Base-by-base conservation (phyloP, 2,888 invertebrate species). In the Melieria picta region DNA sequence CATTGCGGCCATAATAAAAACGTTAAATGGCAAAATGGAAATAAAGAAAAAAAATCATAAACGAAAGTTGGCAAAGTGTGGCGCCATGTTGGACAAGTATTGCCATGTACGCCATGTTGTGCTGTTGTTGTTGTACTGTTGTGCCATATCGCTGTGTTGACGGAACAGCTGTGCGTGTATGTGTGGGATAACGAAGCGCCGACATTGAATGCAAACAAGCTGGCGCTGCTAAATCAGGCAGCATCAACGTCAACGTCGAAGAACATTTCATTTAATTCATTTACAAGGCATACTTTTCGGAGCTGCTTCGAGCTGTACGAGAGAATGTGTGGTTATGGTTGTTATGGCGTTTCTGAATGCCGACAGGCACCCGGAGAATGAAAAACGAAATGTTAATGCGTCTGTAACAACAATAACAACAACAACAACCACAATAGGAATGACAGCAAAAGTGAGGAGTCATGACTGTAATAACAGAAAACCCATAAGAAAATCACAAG, bases 31-130 rank as follows among this genome's bases (percentile, higher is more conserved):
- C 7, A 13, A 61, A 4, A 61, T 11, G 10, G 45, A 45, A 45
- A 30, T 9, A 50, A 13, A 63, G 9, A 6, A 46, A 62, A 46
- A 10, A 7, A 62, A 62, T 5, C 11, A 16, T 16, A 13, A 7
- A 11, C 42, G 50, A 4, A 64, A 60, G 47, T 57, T 65, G 13
- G 13, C 9, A 60, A 70, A 70, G 58, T 60, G 56, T 71, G 71
- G 61, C 71, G 71, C 71, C 71, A 65, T 65, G 55, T 71, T 71
- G 71, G 50, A n/a, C 46, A 61, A 63, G 13, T 64, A 52, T 64
- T 58, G 50, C 56, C 48, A n/a, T 60, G 57, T 48, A 50, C 50
- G 50, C 56, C 48, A n/a, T 60, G 57, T 48, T 60, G 7, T 66
- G 57, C 30, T 46, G 48, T 58, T 58, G 58, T 58, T 58, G 58